phyloP scores from a whole-genome alignment of 1,140 invertebrate genomes.

The Drosophila kanapiae region DNA sequence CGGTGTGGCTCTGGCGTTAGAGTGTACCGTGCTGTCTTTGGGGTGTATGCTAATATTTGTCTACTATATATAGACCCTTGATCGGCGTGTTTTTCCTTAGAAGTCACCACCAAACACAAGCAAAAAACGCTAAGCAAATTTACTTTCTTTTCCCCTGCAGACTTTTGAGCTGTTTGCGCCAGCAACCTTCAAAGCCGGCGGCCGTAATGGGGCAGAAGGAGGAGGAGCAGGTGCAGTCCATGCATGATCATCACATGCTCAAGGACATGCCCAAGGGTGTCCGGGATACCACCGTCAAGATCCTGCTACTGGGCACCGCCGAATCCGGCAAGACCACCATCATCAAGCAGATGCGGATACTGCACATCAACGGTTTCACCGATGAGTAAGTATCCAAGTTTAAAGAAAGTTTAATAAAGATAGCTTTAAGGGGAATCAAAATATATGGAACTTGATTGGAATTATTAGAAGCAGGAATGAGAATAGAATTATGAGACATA shows the following conservation, averaged over 20 bases:
- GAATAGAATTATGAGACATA: not conserved
- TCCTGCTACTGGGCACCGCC: slow-evolving; percentile 89
- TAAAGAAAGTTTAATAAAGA: too few relatives aligned
- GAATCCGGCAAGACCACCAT: slow-evolving; percentile 92
- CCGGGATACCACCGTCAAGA: slow-evolving; percentile 87
- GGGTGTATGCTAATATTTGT: slow-evolving; percentile 67
- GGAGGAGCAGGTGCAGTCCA: slow-evolving; percentile 62
- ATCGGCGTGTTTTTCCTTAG: slow-evolving; percentile 64
- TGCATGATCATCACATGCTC: slow-evolving; percentile 63
- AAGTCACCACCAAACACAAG: slow-evolving; percentile 47
- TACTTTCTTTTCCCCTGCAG: slow-evolving; percentile 55
- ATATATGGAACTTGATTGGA: not conserved
- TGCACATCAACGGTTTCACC: slow-evolving; percentile 90
- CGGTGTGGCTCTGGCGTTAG: slow-evolving; percentile 1
- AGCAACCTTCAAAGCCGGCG: slow-evolving; percentile 39
- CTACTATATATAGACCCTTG: slow-evolving; percentile 61
- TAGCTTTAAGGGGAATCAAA: not conserved
- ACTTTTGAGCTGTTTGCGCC: slow-evolving; percentile 80
- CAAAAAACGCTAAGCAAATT: slow-evolving; percentile 57
- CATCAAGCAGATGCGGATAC: slow-evolving; percentile 93
- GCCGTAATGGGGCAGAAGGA: slow-evolving; percentile 43
- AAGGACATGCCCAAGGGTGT: slow-evolving; percentile 63
- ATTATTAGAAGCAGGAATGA: too few relatives aligned
- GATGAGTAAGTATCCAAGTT: slow-evolving; percentile 86
- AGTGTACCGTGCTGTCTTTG: slow-evolving; percentile 24